Evolutionary conservation across 1,140 invertebrate species (phyloP), one percentile per base, ranked within the genome.

Genomic region (Lucilia sericata): DNA sequence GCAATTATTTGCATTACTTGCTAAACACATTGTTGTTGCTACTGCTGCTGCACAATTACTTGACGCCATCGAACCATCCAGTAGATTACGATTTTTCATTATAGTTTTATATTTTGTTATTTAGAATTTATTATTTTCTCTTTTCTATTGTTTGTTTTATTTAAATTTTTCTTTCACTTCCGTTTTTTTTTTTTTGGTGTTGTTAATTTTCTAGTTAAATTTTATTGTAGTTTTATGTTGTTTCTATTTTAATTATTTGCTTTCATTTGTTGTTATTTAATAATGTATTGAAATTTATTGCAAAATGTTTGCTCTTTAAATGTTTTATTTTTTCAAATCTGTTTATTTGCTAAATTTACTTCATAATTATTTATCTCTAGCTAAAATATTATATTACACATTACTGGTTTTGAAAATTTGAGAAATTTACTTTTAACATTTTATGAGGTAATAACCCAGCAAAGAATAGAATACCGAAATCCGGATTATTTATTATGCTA

Each of bases 51-150:
- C 36, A 42, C 34, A 42, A 36, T 42, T 42, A 78, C 75, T 55
- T 65, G 80, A 60, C 49, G 55, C 55, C 82, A 65, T 83, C 21
- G 82, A 74, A 85, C 87, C 87, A 86, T 90, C 89, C 88, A 90
- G 87, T 85, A 88, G 88, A 88, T 87, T 88, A 85, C 86, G 87
- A 86, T 89, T 90, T 90, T 90, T 90, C 89, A 90, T 90, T 85
- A 30, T 82, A 36, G 55, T 36, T 30, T 81, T 21, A 30, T 30
- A 12, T n/a, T n/a, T n/a, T n/a, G n/a, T n/a, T n/a, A 82, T 74
- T 75, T 65, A 30, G 65, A 21, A 12, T 82, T 55, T 74, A 49
- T 55, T 74, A 49, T 76, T 82, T 55, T 80, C 21, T n/a, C 3
- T 19, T 49, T 49, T 80, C 65, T 84, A 25, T 84, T 80, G 21